These are phyloP conservation scores for Oppia nitens DNA, from an alignment of 1,140 invertebrate species.

Conservation along the genomic window DNA sequence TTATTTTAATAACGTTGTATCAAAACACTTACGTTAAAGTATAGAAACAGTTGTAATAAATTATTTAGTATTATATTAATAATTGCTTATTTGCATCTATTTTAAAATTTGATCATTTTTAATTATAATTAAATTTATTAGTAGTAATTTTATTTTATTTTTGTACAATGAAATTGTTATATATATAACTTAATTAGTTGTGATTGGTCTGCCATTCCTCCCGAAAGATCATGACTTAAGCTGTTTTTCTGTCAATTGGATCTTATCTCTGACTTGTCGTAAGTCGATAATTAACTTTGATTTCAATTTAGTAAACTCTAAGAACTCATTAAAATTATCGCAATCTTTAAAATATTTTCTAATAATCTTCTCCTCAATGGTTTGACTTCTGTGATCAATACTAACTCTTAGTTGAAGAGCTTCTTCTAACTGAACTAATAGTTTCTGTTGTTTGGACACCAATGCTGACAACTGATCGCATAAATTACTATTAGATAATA, in stretches of 20 bases:
- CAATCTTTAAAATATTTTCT: constrained; percentile 6
- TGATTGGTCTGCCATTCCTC: neutral
- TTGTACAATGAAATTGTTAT: neutral
- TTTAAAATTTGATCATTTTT: neutral
- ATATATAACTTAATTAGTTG: neutral
- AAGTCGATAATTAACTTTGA: constrained; percentile 4
- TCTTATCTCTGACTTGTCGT: constrained; percentile 2
- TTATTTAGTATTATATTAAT: neutral
- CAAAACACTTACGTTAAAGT: neutral
- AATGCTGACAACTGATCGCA: neutral
- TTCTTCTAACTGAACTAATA: constrained; percentile 11
- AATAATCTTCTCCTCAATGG: constrained; percentile 3
- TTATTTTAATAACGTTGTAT: neutral
- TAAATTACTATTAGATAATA: neutral
- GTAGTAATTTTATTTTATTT: neutral
- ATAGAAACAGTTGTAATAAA: neutral
- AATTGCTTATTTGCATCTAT: neutral
- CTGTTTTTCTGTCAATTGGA: neutral
- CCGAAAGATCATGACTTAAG: neutral
- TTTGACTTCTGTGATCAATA: constrained; percentile 1
- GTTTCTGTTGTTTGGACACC: constrained; percentile 5
- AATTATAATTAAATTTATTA: neutral
- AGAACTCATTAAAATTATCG: neutral
- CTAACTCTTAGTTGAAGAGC: constrained; percentile 1
- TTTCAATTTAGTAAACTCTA: constrained; percentile 1